Percentiles rank a stretch among this genome's conserved stretches.
These are phyloP conservation scores for Clytia hemisphaerica DNA, from an alignment of 30 jellyfish, hydroid and myxozoan genomes.

Conservation along the genomic window DNA sequence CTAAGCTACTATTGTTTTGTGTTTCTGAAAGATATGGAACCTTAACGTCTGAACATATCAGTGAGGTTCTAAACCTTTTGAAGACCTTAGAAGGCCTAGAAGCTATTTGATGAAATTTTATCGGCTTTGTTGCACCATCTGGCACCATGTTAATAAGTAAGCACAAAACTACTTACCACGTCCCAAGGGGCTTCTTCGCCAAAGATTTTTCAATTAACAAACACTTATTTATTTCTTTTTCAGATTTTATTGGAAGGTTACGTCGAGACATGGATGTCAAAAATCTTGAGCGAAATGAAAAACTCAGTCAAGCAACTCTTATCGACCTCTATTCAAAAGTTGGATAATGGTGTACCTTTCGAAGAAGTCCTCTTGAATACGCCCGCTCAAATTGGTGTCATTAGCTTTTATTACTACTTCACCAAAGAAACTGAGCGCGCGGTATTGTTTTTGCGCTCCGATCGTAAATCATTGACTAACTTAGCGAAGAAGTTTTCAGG, in stretches of 20 bases:
- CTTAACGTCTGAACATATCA: too few relatives aligned
- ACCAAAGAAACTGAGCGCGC: constrained; percentile 63
- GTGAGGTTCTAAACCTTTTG: too few relatives aligned
- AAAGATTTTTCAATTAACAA: too few relatives aligned
- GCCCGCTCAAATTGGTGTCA: constrained; percentile 57
- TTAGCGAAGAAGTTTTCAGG: constrained; percentile 46
- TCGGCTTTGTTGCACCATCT: too few relatives aligned
- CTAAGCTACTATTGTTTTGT: too few relatives aligned
- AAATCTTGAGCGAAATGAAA: constrained; percentile 30
- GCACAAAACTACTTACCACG: too few relatives aligned
- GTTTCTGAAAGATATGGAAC: too few relatives aligned
- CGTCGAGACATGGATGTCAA: constrained; percentile 55
- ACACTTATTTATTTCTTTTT: neutral
- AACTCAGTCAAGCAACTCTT: constrained; percentile 27
- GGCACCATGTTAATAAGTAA: too few relatives aligned
- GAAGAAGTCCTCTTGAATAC: constrained; percentile 33
- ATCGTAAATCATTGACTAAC: constrained; percentile 61
- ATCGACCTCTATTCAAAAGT: constrained; percentile 30
- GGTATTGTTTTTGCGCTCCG: constrained; percentile 52
- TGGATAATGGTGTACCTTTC: constrained; percentile 43
- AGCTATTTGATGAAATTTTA: too few relatives aligned
- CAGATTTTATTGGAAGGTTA: constrained; percentile 41
- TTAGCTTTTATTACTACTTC: constrained; percentile 45
- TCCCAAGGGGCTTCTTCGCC: too few relatives aligned
- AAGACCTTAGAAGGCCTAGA: too few relatives aligned